Conservation (phyloP, 2,888 invertebrate species). For the Microctonus hyperodae region DNA sequence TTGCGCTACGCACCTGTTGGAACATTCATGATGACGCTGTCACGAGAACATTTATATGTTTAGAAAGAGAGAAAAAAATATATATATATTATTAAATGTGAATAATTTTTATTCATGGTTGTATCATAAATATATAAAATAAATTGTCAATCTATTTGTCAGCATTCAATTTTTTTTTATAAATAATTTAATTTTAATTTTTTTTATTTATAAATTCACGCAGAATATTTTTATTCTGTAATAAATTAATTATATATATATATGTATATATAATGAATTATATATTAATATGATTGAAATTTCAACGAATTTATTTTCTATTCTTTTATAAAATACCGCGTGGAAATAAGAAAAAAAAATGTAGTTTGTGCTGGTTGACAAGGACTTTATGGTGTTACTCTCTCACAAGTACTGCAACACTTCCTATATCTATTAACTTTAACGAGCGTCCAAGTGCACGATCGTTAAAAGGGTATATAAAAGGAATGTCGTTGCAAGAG, state of each 20-base stretch:
- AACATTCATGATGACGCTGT: background rate
- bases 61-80: background rate
- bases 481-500: conserved; percentile 20
- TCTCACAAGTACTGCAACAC: conserved; percentile 27
- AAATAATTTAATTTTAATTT: too few relatives aligned
- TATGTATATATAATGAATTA: too few relatives aligned
- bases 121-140: too few relatives aligned
- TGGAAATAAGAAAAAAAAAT: background rate
- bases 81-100: too few relatives aligned
- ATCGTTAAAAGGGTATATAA: conserved; percentile 33
- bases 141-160: too few relatives aligned
- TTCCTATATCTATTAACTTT: conserved; percentile 41
- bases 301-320: background rate
- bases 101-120: too few relatives aligned
- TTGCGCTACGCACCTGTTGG: conserved; percentile 19
- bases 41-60: background rate
- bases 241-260: too few relatives aligned
- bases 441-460: conserved; percentile 34
- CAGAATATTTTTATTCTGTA: too few relatives aligned
- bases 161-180: too few relatives aligned
- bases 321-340: background rate
- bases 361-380: background rate
- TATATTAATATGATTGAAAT: too few relatives aligned
- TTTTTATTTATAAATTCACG: too few relatives aligned
- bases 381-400: conserved; percentile 17